Evolutionary conservation across 2,113 vertebrate genomes (phyloP), one percentile per base, ranked within the genome.

Genomic region (Albula glossodonta): DNA sequence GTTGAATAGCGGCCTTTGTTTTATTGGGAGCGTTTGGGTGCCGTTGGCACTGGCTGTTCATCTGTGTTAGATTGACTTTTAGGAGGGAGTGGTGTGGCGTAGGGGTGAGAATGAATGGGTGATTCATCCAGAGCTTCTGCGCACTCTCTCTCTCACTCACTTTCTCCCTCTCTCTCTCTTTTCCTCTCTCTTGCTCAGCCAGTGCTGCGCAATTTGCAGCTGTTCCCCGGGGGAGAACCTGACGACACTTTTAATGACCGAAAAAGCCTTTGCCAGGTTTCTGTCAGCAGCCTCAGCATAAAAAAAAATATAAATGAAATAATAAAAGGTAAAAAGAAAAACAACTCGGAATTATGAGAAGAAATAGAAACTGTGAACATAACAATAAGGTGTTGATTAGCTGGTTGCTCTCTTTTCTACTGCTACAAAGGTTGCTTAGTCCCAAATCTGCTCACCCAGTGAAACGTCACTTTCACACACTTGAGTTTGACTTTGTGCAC

Each of bases 211-310:
- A 86, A 41, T 52, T 85, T 87, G 86, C 87, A 90, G 83, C 88
- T 89, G 88, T 88, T 87, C 83, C 89, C 87, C 80, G 51, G 84
- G 60, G 84, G 4, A 41, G 31, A 84, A 74, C 83, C 86, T 78
- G 86, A 86, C n/a, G 66, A 90, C 81, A 89, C 11, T 79, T 57
- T 80, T 84, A 70, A 70, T 80, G 31, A 41, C 31, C 31, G 31
- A 41, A 41, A 41, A 41, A 41, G 31, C 31, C 31, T 41, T 41
- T 51, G 85, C 86, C 90, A 90, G 83, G 49, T 57, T 89, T 88
- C 87, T 89, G 86, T 90, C 89, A 86, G 85, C 78, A 84, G 91
- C 78, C 78, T 41, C 41, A 57, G 70, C 50, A 80, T 88, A 84
- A 82, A 60, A 49, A 49, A 85, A 88, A 85, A 90, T 87, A 88